Evolutionary conservation across 2,888 invertebrate species (phyloP).

Genomic region (Chalcis sispes): DNA sequence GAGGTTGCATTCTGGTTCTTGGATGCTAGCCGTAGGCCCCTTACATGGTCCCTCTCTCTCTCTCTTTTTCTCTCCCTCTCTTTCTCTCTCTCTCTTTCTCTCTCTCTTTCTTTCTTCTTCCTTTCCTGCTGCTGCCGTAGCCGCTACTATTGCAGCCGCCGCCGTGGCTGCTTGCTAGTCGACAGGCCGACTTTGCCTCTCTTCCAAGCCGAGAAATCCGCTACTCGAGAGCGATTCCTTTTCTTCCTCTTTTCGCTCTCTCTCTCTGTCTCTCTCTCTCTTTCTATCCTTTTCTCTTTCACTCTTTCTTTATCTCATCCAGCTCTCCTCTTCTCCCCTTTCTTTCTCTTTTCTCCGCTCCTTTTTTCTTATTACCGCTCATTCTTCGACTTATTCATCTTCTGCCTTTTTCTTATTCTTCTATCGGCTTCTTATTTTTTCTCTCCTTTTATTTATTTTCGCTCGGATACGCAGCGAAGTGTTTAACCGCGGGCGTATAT

Average conservation of each 20-base stretch:
- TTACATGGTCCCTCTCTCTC: too few relatives aligned
- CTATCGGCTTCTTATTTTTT: too few relatives aligned
- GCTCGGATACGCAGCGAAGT: too few relatives aligned
- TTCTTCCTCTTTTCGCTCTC: conserved; percentile 29
- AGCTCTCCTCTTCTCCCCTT: not conserved
- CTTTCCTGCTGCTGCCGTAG: conserved; percentile 36
- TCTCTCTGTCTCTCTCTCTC: not conserved
- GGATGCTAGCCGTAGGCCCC: too few relatives aligned
- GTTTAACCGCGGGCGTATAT: too few relatives aligned
- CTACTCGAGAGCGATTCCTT: conserved; percentile 45
- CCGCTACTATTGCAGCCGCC: too few relatives aligned
- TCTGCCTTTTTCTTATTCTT: conserved; percentile 5
- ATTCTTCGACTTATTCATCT: conserved; percentile 28
- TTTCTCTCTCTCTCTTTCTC: too few relatives aligned
- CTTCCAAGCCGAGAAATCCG: conserved; percentile 50
- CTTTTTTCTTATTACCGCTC: conserved; percentile 36
- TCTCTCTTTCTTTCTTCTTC: conserved; percentile 53
- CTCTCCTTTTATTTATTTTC: too few relatives aligned
- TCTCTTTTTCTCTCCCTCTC: too few relatives aligned
- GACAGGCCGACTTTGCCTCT: conserved; percentile 22
- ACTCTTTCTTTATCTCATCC: conserved; percentile 13
- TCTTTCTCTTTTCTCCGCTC: conserved; percentile 29
- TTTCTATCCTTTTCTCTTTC: conserved; percentile 6
- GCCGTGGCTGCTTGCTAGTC: conserved; percentile 36
- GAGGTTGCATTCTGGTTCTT: too few relatives aligned